These are phyloP conservation scores for Micrasema longulum DNA, from an alignment of 1,140 invertebrate genomes.

Conservation along the genomic window DNA sequence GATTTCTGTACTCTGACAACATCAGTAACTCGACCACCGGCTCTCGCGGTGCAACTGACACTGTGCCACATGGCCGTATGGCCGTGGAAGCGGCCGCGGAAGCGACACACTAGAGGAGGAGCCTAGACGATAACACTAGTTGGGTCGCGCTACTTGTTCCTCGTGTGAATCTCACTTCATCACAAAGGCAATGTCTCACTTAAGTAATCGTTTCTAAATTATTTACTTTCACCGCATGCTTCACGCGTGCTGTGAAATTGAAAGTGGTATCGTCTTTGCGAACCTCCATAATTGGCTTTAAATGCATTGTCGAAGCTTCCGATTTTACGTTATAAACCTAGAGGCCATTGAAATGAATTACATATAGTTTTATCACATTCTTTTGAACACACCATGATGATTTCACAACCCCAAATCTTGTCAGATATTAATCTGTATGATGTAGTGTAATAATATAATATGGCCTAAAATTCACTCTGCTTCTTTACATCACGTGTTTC, in stretches of 20 bases:
- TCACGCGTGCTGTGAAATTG: constrained; percentile 11
- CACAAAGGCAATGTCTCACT: constrained; percentile 54
- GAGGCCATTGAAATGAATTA: constrained; percentile 13
- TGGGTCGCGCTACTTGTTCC: constrained; percentile 24
- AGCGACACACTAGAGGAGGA: constrained; percentile 10
- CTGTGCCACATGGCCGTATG: background rate
- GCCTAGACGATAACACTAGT: constrained; percentile 53
- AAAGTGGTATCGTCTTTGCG: constrained; percentile 55
- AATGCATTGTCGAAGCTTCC: constrained; percentile 35
- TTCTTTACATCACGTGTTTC: constrained; percentile 53
- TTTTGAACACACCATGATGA: constrained; percentile 22
- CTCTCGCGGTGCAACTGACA: background rate
- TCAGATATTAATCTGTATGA: background rate
- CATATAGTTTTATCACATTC: background rate
- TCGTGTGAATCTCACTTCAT: constrained; percentile 24
- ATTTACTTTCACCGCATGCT: constrained; percentile 4
- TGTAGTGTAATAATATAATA: constrained; percentile 43
- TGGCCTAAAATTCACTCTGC: constrained; percentile 47
- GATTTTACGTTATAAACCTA: constrained; percentile 8
- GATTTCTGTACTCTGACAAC: constrained; percentile 12
- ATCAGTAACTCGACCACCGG: background rate
- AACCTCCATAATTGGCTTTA: constrained; percentile 54
- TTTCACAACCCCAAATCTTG: constrained; percentile 5
- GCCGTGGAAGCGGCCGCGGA: background rate
- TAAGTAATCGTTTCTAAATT: constrained; percentile 48